A percentile compares a stretch with the other conserved stretches of the same genome.
Evolutionary conservation across 2,888 invertebrate species (phyloP).

Genomic region (Trichogramma evanescens): DNA sequence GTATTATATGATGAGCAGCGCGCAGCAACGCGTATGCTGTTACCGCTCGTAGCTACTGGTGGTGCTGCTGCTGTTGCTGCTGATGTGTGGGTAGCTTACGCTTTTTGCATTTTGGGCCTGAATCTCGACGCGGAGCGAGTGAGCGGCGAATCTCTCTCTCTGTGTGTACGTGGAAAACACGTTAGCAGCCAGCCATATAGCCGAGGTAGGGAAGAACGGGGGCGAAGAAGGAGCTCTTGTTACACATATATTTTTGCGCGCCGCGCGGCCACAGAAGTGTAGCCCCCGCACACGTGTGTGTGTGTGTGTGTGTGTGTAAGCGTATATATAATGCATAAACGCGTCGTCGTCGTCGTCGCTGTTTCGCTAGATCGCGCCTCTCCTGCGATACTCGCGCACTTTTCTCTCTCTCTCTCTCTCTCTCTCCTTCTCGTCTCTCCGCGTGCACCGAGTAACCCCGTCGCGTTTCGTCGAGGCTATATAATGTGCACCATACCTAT

Average conservation of each 20-base stretch:
- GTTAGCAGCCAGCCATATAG: not conserved
- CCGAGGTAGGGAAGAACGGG: constrained; percentile 15
- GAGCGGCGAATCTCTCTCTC: constrained; percentile 25
- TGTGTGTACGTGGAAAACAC: constrained; percentile 14
- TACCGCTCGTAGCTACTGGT: not conserved
- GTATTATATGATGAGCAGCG: constrained; percentile 12
- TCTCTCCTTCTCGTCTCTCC: not conserved
- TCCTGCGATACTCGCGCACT: too few relatives aligned
- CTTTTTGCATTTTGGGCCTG: constrained; percentile 32
- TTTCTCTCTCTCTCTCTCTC: not conserved
- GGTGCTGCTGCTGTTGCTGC: constrained; percentile 13
- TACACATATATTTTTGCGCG: too few relatives aligned
- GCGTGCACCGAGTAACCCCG: not conserved
- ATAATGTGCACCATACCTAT: too few relatives aligned
- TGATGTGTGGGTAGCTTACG: constrained; percentile 20
- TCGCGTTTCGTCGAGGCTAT: not conserved
- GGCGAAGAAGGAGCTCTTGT: constrained; percentile 1
- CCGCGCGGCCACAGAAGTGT: too few relatives aligned
- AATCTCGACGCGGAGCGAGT: constrained; percentile 25
- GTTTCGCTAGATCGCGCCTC: too few relatives aligned
- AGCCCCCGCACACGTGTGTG: too few relatives aligned
- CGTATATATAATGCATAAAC: too few relatives aligned
- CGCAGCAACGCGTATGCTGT: constrained; percentile 9
- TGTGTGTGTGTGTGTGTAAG: too few relatives aligned
- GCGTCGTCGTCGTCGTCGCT: too few relatives aligned